Conservation (phyloP, 2,797 vertebrate genomes). For the Acanthopagrus latus region DNA sequence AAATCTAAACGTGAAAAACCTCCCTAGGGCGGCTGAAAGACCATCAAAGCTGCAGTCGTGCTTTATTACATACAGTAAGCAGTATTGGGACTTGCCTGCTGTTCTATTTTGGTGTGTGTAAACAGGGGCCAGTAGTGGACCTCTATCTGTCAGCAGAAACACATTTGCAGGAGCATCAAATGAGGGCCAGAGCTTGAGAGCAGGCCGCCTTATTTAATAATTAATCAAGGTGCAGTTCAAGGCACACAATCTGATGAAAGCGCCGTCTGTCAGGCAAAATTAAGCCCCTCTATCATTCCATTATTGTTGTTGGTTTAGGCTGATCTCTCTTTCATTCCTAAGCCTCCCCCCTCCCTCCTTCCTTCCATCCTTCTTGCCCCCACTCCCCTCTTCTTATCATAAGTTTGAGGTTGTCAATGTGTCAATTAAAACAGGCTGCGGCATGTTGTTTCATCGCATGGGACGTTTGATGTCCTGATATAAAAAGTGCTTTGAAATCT, state of each 20-base stretch:
- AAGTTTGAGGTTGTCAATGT: constrained; percentile 79
- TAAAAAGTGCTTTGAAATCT: constrained; percentile 79
- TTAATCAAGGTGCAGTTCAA: constrained; percentile 92
- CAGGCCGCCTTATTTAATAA: constrained; percentile 88
- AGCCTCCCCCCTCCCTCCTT: constrained; percentile 25
- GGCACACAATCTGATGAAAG: constrained; percentile 90
- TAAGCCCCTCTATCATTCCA: constrained; percentile 80
- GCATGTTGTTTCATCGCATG: constrained; percentile 68
- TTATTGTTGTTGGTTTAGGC: constrained; percentile 79
- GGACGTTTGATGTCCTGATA: constrained; percentile 76
- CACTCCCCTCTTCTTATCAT: constrained; percentile 71
- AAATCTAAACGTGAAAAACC: constrained; percentile 7
- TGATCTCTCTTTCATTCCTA: constrained; percentile 72
- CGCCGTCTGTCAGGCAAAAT: constrained; percentile 88
- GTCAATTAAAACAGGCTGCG: constrained; percentile 75
- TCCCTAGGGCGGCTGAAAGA: constrained; percentile 36
- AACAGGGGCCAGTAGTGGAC: constrained; percentile 82
- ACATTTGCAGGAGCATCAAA: constrained; percentile 88
- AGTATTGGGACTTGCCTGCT: constrained; percentile 45
- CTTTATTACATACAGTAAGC: constrained; percentile 22
- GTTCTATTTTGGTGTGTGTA: constrained; percentile 68
- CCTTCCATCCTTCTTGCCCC: constrained; percentile 49
- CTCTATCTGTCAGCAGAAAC: constrained; percentile 87
- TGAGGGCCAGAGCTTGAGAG: constrained; percentile 83
- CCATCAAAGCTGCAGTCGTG: constrained; percentile 51